phyloP scores from a whole-genome alignment of 92 coral and sea anemone species.

The Plumapathes pennacea region DNA sequence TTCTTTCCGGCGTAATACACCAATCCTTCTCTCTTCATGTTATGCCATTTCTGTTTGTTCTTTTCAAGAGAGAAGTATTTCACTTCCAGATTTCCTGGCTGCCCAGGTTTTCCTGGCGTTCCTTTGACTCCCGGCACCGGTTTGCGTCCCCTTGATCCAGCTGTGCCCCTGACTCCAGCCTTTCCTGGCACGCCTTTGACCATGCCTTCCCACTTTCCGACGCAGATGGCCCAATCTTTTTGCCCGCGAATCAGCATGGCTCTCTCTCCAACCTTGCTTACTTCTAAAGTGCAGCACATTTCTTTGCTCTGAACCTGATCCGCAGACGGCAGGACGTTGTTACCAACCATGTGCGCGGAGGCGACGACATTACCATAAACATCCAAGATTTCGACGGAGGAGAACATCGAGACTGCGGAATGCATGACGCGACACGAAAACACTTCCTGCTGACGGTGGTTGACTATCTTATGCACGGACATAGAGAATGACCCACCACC shows the following conservation, averaged over 20 bases:
- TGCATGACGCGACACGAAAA: constrained; percentile 45
- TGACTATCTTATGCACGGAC: constrained; percentile 23
- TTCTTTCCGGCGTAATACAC: too few species aligned
- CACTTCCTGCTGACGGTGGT: constrained; percentile 29
- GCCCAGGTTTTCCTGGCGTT: too few species aligned
- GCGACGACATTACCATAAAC: constrained; percentile 27
- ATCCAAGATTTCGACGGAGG: constrained; percentile 50
- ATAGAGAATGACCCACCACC: constrained; percentile 20
- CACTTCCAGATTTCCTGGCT: constrained; percentile 22
- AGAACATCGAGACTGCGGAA: constrained; percentile 24
- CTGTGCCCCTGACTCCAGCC: constrained; percentile 1
- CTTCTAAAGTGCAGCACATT: constrained; percentile 8
- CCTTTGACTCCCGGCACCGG: too few species aligned
- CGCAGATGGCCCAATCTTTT: constrained; percentile 46
- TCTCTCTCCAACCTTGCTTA: constrained; percentile 41
- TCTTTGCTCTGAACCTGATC: constrained; percentile 7
- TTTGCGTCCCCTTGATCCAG: too few species aligned
- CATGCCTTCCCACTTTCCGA: constrained; percentile 49
- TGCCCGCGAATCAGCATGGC: constrained; percentile 51
- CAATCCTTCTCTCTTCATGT: constrained; percentile 28
- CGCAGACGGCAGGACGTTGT: constrained; percentile 27
- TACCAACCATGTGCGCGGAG: constrained; percentile 25
- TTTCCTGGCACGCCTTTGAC: constrained; percentile 1
- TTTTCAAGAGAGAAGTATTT: constrained; percentile 11
- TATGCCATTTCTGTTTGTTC: constrained; percentile 39